phyloP scores from a whole-genome alignment of 64 coral and sea anemone species.

The Dendrophyllia cribrosa region DNA sequence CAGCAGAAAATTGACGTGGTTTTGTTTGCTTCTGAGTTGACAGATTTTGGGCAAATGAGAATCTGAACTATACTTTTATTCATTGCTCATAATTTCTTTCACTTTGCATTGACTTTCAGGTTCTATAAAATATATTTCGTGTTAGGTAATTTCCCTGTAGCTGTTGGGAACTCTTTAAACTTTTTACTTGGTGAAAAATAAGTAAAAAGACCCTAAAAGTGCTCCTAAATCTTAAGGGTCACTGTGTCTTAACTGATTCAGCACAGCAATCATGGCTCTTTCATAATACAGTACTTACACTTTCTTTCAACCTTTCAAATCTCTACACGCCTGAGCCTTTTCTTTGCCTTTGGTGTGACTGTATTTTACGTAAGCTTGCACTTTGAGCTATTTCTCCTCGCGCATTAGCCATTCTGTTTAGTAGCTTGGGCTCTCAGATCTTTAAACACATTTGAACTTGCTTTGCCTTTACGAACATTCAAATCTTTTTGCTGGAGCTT shows the following conservation, averaged over 20 bases:
- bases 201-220: too few species aligned
- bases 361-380: background rate
- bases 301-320: background rate
- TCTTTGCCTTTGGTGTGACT: slow-evolving; percentile 16
- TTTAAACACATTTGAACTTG: background rate
- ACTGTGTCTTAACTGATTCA: background rate
- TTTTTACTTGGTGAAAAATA: too few species aligned
- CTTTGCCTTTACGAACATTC: background rate
- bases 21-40: too few species aligned
- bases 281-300: slow-evolving; percentile 17
- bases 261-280: background rate
- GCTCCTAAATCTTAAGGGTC: too few species aligned
- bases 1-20: too few species aligned
- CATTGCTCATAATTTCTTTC: too few species aligned
- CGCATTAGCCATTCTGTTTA: background rate
- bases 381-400: background rate
- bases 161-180: too few species aligned
- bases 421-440: background rate
- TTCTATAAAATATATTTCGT: too few species aligned
- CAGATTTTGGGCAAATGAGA: too few species aligned
- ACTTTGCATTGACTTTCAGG: too few species aligned
- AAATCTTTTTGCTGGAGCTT: background rate
- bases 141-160: too few species aligned
- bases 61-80: too few species aligned
- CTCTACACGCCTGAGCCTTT: slow-evolving; percentile 11